Base-by-base conservation (phyloP, 2,797 vertebrate genomes). In the Fistularia tabacaria region DNA sequence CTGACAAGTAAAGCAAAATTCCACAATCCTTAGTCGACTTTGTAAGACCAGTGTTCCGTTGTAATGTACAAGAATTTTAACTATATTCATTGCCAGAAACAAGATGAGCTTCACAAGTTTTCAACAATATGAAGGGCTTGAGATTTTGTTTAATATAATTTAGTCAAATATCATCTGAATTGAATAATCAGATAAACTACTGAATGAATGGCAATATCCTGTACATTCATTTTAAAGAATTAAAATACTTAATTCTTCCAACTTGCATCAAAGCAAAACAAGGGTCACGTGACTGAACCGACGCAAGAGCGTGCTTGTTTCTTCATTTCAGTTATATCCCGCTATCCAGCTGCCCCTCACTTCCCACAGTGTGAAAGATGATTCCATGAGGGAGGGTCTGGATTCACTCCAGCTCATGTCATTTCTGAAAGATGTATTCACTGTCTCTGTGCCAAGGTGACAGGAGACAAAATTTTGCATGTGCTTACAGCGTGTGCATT, bases 301-400 rank as follows among this genome's bases (percentile, higher is more conserved):
- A 54, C 49, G 54, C 42, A 10, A 39, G 44, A 61, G 60, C 69
- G 77, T 79, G 52, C 78, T 82, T 68, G 52, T 69, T 64, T 64
- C 7, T 64, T 81, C 70, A 25, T 25, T 25, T 25, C 67, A 68
- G 76, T 71, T 69, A 55, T 72, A 72, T 69, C 70, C 46, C 46
- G 49, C 53, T 67, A 59, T 75, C 59, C 60, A 71, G 41, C 46
- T 7, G 1, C 47, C 48, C 36, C 40, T 10, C n/a, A 61, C 64
- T 76, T 79, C 70, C 76, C 71, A 83, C 76, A 80, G 62, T 52
- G 64, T 68, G 62, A 67, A 71, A 74, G 64, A 62, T 74, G 62
- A 76, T 44, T 69, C 54, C 25, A 41, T 3, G 7, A 64, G 44
- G 39, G 52, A 50, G 47, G 8, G 61, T 41, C 61, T 77, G 73